Base-by-base conservation (phyloP, 2,888 invertebrate species). In the Boloria euphrosyne region DNA sequence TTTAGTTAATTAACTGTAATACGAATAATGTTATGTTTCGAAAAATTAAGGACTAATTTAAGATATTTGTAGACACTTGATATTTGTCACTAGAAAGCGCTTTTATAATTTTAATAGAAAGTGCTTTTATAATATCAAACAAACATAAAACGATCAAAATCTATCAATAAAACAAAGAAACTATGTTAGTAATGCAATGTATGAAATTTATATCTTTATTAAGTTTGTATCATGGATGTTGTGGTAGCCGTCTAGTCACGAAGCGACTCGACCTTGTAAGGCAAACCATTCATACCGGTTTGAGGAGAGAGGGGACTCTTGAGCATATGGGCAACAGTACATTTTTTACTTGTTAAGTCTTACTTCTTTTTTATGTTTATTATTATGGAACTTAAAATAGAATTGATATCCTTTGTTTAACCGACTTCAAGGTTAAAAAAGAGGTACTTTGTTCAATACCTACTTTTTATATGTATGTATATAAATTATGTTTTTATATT, bases 221-320 rank as follows among this genome's bases (percentile, higher is more conserved):
- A 57, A 69, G 55, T 65, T 31, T 55, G 60, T 60, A 64, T 22
- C 22, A 22, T 44, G 38, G 52, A 17, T 46, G 63, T 51, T 59
- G 49, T 68, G 44, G 58, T 16, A 62, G 57, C 59, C 55, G 70
- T 63, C 67, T 67, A 67, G 71, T 78, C 80, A 78, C 80, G 81
- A 80, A 75, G 75, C 75, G 69, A 73, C 44, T 66, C 81, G 84
- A 80, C 84, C 84, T 84, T 84, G 83, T 78, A 76, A 80, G 82
- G 79, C 74, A 67, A 81, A 55, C 71, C 70, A 59, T 57, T 52
- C 62, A 66, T 70, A 75, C 76, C 76, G 75, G 74, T 74, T 71
- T 66, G 63, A 68, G 74, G 71, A 75, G 73, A 77, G 75, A 72
- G 71, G 71, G 72, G 71, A 70, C 69, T 67, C 62, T 69, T 67